Evolutionary conservation across 2,113 vertebrate genomes (phyloP).

Genomic region (Merops nubicus): DNA sequence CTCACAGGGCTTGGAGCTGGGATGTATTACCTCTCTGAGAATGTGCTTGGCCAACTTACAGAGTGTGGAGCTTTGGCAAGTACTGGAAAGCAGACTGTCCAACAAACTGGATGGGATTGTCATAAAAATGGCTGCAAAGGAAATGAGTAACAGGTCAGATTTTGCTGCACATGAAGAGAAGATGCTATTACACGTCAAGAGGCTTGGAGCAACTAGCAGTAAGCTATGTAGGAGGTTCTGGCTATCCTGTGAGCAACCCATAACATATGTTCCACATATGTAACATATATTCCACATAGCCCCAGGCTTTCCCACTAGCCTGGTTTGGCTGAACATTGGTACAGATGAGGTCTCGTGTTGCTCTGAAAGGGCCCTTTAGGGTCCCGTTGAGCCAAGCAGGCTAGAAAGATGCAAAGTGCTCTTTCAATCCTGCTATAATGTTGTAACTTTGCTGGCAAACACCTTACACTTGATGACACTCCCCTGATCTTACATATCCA

Average conservation of each 20-base stretch:
- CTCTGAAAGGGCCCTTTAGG: background rate
- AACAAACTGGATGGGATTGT: conserved; percentile 97
- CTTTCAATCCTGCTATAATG: background rate
- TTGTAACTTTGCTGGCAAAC: background rate
- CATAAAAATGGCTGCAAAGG: conserved; percentile 89
- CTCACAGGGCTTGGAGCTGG: background rate
- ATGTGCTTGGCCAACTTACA: conserved; percentile 81
- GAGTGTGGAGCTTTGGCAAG: conserved; percentile 92
- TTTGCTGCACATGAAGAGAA: background rate
- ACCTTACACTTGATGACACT: background rate
- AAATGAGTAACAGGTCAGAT: background rate
- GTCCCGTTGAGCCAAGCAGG: background rate
- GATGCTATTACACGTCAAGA: background rate
- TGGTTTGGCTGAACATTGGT: background rate
- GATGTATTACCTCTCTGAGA: background rate
- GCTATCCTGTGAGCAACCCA: background rate
- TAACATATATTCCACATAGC: background rate
- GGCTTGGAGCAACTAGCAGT: background rate
- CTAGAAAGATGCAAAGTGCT: background rate
- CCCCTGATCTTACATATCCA: background rate
- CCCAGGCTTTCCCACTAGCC: background rate
- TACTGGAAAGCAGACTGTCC: conserved; percentile 93
- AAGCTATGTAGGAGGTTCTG: background rate
- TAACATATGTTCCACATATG: too few relatives aligned
- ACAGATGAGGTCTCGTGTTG: background rate